Evolutionary conservation across 2,888 invertebrate genomes (phyloP).

Genomic region (Tenthredo amoena): DNA sequence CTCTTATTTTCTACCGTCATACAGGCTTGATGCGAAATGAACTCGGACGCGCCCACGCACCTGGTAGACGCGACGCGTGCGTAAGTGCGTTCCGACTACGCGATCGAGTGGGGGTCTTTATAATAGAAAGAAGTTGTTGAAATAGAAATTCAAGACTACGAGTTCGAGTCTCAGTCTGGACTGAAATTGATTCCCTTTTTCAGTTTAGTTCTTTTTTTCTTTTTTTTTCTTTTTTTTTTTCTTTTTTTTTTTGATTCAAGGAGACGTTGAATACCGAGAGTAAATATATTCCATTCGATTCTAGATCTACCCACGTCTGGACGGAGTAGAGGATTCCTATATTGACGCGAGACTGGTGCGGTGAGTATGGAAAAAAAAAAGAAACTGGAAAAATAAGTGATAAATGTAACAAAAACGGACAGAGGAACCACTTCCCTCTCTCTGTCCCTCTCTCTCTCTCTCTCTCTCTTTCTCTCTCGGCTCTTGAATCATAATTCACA

Average conservation of each 20-base stretch:
- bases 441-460: neutral
- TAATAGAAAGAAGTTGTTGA: neutral
- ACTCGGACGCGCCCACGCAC: conserved; percentile 46
- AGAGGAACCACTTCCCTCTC: neutral
- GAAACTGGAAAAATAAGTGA: neutral
- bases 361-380: neutral
- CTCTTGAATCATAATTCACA: conserved; percentile 31
- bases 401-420: conserved; percentile 11
- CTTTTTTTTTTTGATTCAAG: neutral
- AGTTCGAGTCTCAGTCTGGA: neutral
- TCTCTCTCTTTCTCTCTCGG: neutral
- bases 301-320: neutral
- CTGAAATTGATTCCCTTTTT: neutral
- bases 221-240: neutral
- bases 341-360: neutral
- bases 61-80: conserved; percentile 37
- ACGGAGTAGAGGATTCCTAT: neutral
- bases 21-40: conserved; percentile 37
- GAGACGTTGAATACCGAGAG: neutral
- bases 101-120: neutral
- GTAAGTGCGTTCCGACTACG: neutral
- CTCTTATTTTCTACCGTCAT: conserved; percentile 26
- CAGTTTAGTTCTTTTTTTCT: neutral
- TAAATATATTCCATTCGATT: neutral
- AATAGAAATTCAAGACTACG: neutral